phyloP scores from a whole-genome alignment of 35 echinoderm and acorn worm species.

The Patiria miniata region DNA sequence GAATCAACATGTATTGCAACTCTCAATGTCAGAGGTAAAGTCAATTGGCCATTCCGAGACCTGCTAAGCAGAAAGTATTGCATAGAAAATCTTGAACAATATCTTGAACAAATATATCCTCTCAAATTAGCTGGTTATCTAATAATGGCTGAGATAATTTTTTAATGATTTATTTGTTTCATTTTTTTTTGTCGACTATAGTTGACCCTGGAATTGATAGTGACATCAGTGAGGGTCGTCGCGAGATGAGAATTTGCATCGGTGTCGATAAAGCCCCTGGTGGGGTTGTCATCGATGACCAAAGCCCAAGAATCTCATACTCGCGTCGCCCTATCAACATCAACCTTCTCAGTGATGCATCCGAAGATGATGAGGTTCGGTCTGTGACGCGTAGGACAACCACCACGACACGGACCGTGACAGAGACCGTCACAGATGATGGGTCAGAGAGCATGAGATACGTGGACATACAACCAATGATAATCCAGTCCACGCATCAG shows the following conservation, averaged over 20 bases:
- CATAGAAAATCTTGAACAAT: neutral
- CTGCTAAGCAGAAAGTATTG: neutral
- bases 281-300: neutral
- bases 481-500: neutral
- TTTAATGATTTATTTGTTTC: neutral
- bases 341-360: conserved; percentile 36
- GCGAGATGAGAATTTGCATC: conserved; percentile 49
- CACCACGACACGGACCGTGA: conserved; percentile 90
- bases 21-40: conserved; percentile 74
- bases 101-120: neutral
- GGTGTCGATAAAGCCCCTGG: conserved; percentile 42
- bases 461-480: conserved; percentile 53
- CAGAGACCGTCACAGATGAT: conserved; percentile 84
- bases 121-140: neutral
- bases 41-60: neutral
- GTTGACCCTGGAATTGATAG: conserved; percentile 53
- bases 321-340: conserved; percentile 26
- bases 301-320: conserved; percentile 13
- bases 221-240: conserved; percentile 53
- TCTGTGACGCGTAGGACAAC: conserved; percentile 56
- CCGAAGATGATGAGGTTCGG: conserved; percentile 75
- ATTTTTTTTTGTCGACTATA: neutral
- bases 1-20: conserved; percentile 84
- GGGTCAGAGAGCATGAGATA: conserved; percentile 43
- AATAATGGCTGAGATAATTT: no score